Conservation (phyloP, 2,797 vertebrate genomes). For the Rhinatrema bivittatum region DNA sequence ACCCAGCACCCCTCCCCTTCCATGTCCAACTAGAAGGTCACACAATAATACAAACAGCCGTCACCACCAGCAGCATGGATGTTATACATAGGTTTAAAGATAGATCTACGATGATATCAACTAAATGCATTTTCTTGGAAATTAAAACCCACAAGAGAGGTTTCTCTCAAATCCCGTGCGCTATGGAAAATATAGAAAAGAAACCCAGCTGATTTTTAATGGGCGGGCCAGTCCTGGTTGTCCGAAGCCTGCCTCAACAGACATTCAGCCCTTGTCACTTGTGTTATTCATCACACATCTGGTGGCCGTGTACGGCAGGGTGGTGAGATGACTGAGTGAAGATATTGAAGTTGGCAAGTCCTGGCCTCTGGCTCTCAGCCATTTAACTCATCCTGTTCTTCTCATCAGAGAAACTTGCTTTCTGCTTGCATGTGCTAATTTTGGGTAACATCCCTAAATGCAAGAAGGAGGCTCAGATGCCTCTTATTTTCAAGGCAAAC, state of each 20-base stretch:
- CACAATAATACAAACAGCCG: too few species aligned
- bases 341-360: slow-evolving; percentile 47
- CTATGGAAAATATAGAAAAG: slow-evolving; percentile 6
- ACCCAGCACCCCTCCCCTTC: too few species aligned
- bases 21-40: too few species aligned
- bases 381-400: slow-evolving; percentile 45
- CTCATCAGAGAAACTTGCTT: slow-evolving; percentile 21
- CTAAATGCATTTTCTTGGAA: slow-evolving; percentile 20
- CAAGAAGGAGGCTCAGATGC: too few species aligned
- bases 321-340: slow-evolving; percentile 65
- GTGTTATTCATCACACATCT: slow-evolving; percentile 57
- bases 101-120: slow-evolving; percentile 17
- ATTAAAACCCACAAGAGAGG: neutral
- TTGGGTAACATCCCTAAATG: too few species aligned
- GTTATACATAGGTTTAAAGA: slow-evolving; percentile 32
- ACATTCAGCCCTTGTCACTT: slow-evolving; percentile 66
- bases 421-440: too few species aligned
- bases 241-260: slow-evolving; percentile 34
- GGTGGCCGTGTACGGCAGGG: slow-evolving; percentile 55
- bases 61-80: too few species aligned
- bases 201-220: slow-evolving; percentile 47
- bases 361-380: slow-evolving; percentile 37
- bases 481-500: too few species aligned
- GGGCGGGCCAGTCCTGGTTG: slow-evolving; percentile 18
- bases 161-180: slow-evolving; percentile 16